A percentile compares a stretch with the other conserved stretches of the same genome.
These are phyloP conservation scores for Bovichtus diacanthus DNA, from an alignment of 2,797 vertebrate genomes.

Conservation along the genomic window DNA sequence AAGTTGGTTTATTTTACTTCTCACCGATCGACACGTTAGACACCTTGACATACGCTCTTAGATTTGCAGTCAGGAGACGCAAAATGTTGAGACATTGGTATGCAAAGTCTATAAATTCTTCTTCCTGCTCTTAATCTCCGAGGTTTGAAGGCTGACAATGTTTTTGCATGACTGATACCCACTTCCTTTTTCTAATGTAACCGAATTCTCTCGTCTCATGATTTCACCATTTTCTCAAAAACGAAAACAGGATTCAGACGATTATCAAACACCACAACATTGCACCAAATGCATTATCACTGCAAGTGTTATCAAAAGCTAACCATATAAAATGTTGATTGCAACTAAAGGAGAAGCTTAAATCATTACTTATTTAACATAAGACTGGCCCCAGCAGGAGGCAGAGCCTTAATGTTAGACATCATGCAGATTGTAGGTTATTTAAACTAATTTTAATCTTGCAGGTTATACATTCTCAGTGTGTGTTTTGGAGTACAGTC, in stretches of 20 bases:
- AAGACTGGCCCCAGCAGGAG: background rate
- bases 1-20: too few relatives aligned
- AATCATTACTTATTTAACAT: background rate
- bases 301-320: background rate
- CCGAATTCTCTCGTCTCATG: background rate
- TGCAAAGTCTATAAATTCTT: background rate
- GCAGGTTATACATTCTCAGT: background rate
- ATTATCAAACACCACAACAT: background rate
- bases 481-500: background rate
- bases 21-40: background rate
- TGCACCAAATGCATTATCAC: background rate
- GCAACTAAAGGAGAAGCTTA: background rate
- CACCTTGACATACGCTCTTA: background rate
- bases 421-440: background rate
- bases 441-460: background rate
- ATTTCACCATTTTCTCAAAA: too few relatives aligned
- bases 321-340: background rate
- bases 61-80: too few relatives aligned
- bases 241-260: background rate
- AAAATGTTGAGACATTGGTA: background rate
- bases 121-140: too few relatives aligned
- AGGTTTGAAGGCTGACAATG: background rate
- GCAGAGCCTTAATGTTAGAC: background rate
- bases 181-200: background rate
- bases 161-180: background rate